A percentile compares a stretch with the other conserved stretches of the same genome.
Conservation (phyloP, 2,797 vertebrate genomes). For the Amblyraja radiata region DNA sequence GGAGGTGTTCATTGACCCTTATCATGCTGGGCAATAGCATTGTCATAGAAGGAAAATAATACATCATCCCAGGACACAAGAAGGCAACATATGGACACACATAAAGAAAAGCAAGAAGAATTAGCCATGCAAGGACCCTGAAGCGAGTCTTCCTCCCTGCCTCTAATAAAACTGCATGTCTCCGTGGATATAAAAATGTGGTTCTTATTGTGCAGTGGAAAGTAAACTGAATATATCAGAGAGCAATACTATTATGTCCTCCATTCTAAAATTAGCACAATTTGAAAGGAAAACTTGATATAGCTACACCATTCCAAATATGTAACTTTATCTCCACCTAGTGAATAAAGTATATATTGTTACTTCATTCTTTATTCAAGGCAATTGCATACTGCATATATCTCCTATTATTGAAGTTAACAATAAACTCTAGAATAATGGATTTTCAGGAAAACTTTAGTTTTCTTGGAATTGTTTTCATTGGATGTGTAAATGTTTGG, state of each 20-base stretch:
- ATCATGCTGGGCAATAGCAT: too few species aligned
- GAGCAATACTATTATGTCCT: background rate
- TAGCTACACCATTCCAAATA: background rate
- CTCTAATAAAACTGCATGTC: background rate
- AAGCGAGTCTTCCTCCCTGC: background rate
- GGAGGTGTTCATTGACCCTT: too few species aligned
- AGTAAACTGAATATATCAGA: background rate
- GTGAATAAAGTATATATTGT: background rate
- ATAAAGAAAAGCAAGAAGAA: too few species aligned
- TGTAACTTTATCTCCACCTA: conserved; percentile 32
- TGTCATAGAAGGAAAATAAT: too few species aligned
- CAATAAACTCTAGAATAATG: background rate
- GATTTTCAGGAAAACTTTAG: background rate
- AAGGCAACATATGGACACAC: too few species aligned
- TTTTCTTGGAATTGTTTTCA: background rate
- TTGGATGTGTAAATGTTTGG: background rate
- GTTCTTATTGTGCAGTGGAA: background rate
- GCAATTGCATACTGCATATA: background rate
- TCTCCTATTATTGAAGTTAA: background rate
- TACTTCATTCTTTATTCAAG: background rate
- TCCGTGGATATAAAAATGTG: background rate
- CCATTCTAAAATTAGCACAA: background rate
- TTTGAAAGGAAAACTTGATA: background rate
- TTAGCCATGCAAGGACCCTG: too few species aligned
- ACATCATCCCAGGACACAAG: too few species aligned